phyloP scores from a whole-genome alignment of 2,797 vertebrate genomes.

The Lepus townsendii region DNA sequence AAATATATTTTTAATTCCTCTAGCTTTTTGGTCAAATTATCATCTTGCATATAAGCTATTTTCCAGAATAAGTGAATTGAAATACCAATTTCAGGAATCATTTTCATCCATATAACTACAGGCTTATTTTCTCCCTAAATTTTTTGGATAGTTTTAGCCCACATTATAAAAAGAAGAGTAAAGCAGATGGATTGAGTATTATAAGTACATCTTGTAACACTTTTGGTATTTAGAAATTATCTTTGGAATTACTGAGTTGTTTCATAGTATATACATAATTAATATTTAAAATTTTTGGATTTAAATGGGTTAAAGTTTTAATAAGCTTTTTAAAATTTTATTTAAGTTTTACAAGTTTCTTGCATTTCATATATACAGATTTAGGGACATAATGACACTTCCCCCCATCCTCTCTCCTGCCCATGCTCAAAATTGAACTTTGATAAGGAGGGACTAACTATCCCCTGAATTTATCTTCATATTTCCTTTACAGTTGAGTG shows the following conservation, averaged over 20 bases:
- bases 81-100: conserved; percentile 49
- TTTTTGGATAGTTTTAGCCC: conserved; percentile 65
- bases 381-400: no score
- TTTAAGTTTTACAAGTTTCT: no score
- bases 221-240: conserved; percentile 48
- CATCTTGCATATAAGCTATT: neutral
- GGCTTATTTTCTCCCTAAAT: conserved; percentile 40
- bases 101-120: conserved; percentile 48
- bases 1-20: conserved; percentile 70
- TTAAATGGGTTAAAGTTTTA: neutral
- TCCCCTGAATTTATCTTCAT: neutral
- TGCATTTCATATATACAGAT: no score
- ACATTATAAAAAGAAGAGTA: neutral
- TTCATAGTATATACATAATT: conserved; percentile 60
- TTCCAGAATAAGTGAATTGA: conserved; percentile 30
- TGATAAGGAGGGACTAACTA: neutral
- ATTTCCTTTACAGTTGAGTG: neutral
- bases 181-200: conserved; percentile 62
- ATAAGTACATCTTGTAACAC: conserved; percentile 1
- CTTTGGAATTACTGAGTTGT: neutral
- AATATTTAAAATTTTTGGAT: neutral
- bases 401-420: no score
- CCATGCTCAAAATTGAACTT: no score
- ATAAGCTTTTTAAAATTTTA: neutral
- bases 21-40: conserved; percentile 66